These are phyloP conservation scores for Sussaba pulchella DNA, from an alignment of 2,888 invertebrate species.

Conservation along the genomic window DNA sequence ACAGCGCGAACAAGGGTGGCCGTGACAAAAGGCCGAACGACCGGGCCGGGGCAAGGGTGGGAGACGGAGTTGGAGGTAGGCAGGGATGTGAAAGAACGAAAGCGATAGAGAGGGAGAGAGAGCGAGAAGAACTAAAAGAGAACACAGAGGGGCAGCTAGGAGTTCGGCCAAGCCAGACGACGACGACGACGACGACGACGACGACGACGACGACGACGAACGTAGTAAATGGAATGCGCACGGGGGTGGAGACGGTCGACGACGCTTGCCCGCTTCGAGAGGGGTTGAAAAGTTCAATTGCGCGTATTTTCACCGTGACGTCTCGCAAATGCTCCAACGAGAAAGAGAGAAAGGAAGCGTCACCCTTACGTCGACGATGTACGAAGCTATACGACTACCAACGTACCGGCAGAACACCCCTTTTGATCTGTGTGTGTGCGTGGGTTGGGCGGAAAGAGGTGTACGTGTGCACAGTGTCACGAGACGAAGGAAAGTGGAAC, in stretches of 20 bases:
- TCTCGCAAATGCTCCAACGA: conserved; percentile 79
- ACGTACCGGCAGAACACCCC: conserved; percentile 18
- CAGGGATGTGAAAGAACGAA: conserved; percentile 63
- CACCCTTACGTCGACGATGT: conserved; percentile 34
- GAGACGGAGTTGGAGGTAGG: conserved; percentile 66
- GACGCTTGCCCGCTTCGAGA: conserved; percentile 69
- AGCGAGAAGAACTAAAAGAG: conserved; percentile 56
- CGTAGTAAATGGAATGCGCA: conserved; percentile 68
- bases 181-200: conserved; percentile 33
- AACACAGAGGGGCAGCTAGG: conserved; percentile 43
- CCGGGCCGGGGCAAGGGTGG: conserved; percentile 72
- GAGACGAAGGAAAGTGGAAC: conserved; percentile 65
- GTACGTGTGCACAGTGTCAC: conserved; percentile 56
- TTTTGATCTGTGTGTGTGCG: background rate
- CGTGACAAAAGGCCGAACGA: conserved; percentile 82
- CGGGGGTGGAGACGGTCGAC: conserved; percentile 44
- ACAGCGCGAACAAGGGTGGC: conserved; percentile 82
- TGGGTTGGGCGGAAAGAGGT: no score
- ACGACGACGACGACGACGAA: conserved; percentile 54
- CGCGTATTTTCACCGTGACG: conserved; percentile 83
- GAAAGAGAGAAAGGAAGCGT: conserved; percentile 42
- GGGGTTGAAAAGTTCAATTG: conserved; percentile 84
- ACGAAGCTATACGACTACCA: conserved; percentile 45
- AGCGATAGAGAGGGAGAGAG: conserved; percentile 22
- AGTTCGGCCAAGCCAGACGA: conserved; percentile 51